Evolutionary conservation across 64 coral and sea anemone genomes (phyloP).

Genomic region (Actinia tenebrosa): DNA sequence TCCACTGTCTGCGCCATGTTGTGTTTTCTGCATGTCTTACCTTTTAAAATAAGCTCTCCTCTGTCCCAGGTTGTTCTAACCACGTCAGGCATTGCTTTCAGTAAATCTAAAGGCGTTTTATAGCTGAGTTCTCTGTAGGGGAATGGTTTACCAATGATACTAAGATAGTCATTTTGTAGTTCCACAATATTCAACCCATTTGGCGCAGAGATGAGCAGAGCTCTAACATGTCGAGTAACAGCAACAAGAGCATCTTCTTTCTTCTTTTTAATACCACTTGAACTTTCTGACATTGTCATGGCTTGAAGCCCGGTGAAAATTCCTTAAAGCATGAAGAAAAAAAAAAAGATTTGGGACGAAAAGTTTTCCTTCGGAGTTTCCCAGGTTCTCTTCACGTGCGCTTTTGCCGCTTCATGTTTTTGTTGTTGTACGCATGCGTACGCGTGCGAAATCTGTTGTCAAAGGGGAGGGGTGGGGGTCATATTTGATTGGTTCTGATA

Average conservation of each 20-base stretch:
- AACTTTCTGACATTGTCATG: constrained; percentile 19
- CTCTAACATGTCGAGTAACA: constrained; percentile 61
- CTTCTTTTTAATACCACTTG: constrained; percentile 12
- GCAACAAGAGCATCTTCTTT: background rate
- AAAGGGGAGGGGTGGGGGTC: background rate
- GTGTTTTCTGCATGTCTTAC: constrained; percentile 17
- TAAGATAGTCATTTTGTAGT: constrained; percentile 83
- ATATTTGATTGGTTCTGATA: background rate
- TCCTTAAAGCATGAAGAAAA: background rate
- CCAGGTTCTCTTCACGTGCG: background rate
- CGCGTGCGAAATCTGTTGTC: background rate
- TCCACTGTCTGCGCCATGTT: no score
- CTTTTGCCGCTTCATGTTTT: constrained; percentile 1
- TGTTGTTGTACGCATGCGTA: background rate
- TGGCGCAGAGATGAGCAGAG: constrained; percentile 85
- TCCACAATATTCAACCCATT: constrained; percentile 81
- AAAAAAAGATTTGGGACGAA: background rate
- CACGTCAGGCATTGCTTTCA: constrained; percentile 89
- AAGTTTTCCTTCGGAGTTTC: background rate
- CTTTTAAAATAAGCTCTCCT: constrained; percentile 64
- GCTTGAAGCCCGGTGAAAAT: background rate
- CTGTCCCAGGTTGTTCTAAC: constrained; percentile 51
- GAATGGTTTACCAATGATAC: constrained; percentile 76
- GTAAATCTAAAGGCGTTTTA: constrained; percentile 62
- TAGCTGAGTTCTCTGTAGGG: constrained; percentile 76